phyloP scores from a whole-genome alignment of 1,140 invertebrate genomes.

The Euglossa dilemma region DNA sequence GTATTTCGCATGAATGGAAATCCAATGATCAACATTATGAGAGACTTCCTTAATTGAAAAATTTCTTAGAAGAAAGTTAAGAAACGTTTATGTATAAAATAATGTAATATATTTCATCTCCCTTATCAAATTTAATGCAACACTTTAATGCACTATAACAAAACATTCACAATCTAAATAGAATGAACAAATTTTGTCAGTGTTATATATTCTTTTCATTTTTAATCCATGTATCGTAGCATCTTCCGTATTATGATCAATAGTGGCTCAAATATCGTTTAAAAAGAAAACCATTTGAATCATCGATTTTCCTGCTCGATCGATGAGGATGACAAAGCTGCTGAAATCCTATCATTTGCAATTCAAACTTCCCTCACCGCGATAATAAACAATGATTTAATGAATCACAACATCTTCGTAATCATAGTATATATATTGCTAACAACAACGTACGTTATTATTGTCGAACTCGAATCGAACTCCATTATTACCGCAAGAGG shows the following conservation, averaged over 20 bases:
- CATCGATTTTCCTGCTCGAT: background rate
- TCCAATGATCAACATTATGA: background rate
- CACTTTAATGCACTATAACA: background rate
- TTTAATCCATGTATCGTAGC: background rate
- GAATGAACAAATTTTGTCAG: background rate
- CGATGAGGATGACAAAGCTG: background rate
- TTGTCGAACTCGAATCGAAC: no score
- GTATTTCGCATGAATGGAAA: background rate
- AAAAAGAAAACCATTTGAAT: background rate
- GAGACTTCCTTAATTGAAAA: background rate
- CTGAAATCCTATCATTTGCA: constrained; percentile 5
- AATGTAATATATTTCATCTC: background rate
- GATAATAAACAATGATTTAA: background rate
- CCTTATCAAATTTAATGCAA: background rate
- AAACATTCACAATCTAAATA: no score
- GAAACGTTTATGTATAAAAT: background rate
- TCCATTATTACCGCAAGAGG: background rate
- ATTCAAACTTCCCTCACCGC: background rate
- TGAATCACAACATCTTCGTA: background rate
- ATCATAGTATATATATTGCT: background rate
- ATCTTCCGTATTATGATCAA: background rate
- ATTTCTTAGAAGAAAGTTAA: background rate
- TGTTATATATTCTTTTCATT: background rate
- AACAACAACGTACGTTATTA: background rate
- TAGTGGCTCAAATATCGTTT: background rate